These are phyloP conservation scores for Ovis aries DNA, from an alignment of 2,113 vertebrate species.

Conservation along the genomic window ARS-UI_Ramb_v3.0 NC_056077.1:35939501-35940000, in stretches of 20 bases:
- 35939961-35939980: conserved; percentile 86
- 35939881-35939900: conserved; percentile 77
- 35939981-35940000: conserved; percentile 80
- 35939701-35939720: conserved; percentile 82
- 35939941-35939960: conserved; percentile 80
- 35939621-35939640: conserved; percentile 79
- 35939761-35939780: conserved; percentile 83
- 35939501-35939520: not conserved
- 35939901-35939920: conserved; percentile 75
- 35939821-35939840: not conserved
- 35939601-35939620: conserved; percentile 87
- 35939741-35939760: conserved; percentile 80
- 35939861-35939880: conserved; percentile 82
- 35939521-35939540: not conserved
- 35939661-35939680: conserved; percentile 82
- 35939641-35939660: conserved; percentile 71
- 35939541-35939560: not conserved
- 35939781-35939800: conserved; percentile 69
- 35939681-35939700: conserved; percentile 80
- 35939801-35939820: rapidly evolving
- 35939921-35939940: conserved; percentile 83
- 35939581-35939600: conserved; percentile 85
- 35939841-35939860: not conserved
- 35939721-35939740: conserved; percentile 30
- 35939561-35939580: conserved; percentile 71